A percentile compares a stretch with the other conserved stretches of the same genome.
Conservation (phyloP, 1,140 invertebrate species). For the Bombus breviceps region DNA sequence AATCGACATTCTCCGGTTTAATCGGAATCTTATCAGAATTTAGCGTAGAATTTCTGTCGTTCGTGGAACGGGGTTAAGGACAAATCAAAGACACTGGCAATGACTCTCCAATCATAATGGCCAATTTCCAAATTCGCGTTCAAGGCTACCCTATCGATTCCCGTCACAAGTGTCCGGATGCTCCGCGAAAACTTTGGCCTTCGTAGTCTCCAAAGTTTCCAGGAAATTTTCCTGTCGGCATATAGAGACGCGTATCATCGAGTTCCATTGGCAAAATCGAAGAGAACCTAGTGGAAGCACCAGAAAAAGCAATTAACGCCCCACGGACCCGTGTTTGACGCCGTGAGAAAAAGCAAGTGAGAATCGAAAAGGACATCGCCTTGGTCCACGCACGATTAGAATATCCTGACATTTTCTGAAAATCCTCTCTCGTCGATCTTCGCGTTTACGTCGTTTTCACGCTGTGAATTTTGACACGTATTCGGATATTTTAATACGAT, state of each 20-base stretch:
- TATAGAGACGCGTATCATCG: background rate
- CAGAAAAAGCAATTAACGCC: conserved; percentile 22
- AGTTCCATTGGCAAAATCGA: background rate
- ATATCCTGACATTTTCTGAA: background rate
- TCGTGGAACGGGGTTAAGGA: conserved; percentile 39
- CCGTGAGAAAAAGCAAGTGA: background rate
- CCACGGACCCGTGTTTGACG: background rate
- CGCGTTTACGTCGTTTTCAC: background rate
- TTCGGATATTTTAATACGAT: too few relatives aligned
- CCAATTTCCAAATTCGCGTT: conserved; percentile 52
- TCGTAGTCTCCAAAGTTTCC: background rate
- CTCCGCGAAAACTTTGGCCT: background rate
- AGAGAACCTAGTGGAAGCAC: background rate
- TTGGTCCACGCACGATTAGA: background rate
- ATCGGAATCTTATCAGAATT: background rate
- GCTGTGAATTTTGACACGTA: too few relatives aligned
- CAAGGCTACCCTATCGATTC: conserved; percentile 45
- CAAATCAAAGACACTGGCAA: conserved; percentile 50
- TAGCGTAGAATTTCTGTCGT: background rate
- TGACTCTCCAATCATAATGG: conserved; percentile 50
- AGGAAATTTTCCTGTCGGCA: background rate
- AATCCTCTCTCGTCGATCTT: background rate
- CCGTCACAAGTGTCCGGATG: background rate
- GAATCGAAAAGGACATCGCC: too few relatives aligned
- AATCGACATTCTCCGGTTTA: background rate